Evolutionary conservation across 2,797 vertebrate genomes (phyloP).

Genomic region (Ctenopoma multispine): DNA sequence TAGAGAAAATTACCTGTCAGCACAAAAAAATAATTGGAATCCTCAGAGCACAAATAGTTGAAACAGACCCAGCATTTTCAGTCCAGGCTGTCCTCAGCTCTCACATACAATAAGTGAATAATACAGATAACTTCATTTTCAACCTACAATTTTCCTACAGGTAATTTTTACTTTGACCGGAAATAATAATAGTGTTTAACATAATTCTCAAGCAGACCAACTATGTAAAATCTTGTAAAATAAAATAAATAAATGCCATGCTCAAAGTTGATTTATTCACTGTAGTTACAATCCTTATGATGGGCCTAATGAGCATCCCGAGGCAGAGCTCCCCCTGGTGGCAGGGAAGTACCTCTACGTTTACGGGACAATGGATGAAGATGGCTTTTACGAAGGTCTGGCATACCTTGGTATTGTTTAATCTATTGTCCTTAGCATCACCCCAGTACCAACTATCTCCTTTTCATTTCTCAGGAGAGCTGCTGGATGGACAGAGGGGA

Average conservation of each 20-base stretch:
- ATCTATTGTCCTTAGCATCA: not conserved
- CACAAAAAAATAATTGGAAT: constrained; percentile 72
- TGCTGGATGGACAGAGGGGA: constrained; percentile 95
- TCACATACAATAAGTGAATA: constrained; percentile 14
- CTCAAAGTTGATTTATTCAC: constrained; percentile 6
- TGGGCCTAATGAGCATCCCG: constrained; percentile 98
- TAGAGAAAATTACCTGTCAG: constrained; percentile 71
- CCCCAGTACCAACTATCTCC: constrained; percentile 8
- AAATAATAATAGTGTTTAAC: constrained; percentile 22
- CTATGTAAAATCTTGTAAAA: not conserved
- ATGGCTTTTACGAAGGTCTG: constrained; percentile 98
- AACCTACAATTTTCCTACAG: constrained; percentile 22
- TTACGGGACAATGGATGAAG: constrained; percentile 98
- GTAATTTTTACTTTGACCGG: not conserved
- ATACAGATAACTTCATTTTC: constrained; percentile 24
- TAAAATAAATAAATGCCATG: not conserved
- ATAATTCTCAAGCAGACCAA: not conserved
- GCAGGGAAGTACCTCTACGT: constrained; percentile 98
- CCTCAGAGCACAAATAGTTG: constrained; percentile 60
- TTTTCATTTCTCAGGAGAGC: constrained; percentile 87
- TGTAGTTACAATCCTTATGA: constrained; percentile 97
- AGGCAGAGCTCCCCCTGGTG: constrained; percentile 97
- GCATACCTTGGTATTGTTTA: not conserved
- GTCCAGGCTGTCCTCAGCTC: constrained; percentile 32
- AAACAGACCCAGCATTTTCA: constrained; percentile 49